A percentile compares a stretch with the other conserved stretches of the same genome.
Conservation (phyloP, 2,113 vertebrate species). For the Pachyramphus minor region DNA sequence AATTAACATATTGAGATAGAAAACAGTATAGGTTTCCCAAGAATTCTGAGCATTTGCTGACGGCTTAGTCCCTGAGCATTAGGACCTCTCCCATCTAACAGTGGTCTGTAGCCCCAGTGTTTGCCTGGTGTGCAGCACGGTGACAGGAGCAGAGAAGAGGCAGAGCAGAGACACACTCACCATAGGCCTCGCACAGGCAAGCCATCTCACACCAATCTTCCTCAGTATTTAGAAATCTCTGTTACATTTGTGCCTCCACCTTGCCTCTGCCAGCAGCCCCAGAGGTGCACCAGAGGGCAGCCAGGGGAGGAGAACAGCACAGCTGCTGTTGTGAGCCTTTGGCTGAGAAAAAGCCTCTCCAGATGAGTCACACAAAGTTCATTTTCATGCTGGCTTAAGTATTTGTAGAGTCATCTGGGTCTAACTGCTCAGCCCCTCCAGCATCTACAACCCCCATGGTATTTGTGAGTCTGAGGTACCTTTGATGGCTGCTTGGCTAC, state of each 20-base stretch:
- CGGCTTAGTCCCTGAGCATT: not conserved
- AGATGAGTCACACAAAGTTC: not conserved
- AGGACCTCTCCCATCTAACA: not conserved
- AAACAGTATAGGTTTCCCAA: not conserved
- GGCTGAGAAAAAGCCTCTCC: not conserved
- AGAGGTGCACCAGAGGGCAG: accelerated
- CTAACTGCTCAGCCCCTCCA: not conserved
- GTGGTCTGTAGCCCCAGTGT: not conserved
- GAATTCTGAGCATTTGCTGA: not conserved
- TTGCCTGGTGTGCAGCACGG: accelerated
- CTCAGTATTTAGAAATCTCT: accelerated
- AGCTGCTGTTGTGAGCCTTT: accelerated
- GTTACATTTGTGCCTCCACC: accelerated
- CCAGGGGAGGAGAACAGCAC: not conserved
- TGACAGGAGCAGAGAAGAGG: not conserved
- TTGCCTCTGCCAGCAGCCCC: not conserved
- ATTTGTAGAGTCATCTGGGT: not conserved
- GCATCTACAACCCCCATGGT: not conserved
- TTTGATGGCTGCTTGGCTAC: not conserved
- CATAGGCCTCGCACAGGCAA: too few species aligned
- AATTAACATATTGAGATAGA: not conserved
- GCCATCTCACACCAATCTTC: not conserved
- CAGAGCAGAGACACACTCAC: too few species aligned
- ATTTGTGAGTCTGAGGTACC: not conserved
- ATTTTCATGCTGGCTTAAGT: not conserved